Evolutionary conservation across 2,113 vertebrate species (phyloP).

Genomic region (Chloropsis hardwickii): DNA sequence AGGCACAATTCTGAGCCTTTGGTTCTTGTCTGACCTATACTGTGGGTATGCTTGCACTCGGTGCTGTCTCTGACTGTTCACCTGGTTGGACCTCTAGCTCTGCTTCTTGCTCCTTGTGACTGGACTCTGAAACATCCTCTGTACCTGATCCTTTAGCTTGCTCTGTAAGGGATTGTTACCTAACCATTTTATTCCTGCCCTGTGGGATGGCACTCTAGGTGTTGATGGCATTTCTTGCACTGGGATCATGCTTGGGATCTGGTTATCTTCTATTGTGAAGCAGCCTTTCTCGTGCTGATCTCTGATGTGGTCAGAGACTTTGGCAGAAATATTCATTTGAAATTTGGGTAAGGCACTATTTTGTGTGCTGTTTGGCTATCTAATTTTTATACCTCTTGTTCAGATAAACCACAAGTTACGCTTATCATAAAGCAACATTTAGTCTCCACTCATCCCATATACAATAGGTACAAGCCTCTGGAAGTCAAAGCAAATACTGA

Average conservation of each 20-base stretch:
- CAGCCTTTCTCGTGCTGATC: not conserved
- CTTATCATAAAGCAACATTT: not conserved
- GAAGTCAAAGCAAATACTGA: not conserved
- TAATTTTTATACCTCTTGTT: not conserved
- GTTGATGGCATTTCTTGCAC: not conserved
- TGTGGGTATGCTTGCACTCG: accelerated
- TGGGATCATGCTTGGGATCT: not conserved
- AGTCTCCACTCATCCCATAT: not conserved
- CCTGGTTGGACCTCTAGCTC: not conserved
- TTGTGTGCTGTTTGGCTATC: not conserved
- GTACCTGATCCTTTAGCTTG: not conserved
- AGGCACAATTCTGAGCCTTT: not conserved
- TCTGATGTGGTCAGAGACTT: not conserved
- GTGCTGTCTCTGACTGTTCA: not conserved
- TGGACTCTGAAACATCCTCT: not conserved
- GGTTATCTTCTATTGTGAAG: not conserved
- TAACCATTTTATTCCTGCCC: not conserved
- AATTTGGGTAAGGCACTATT: not conserved
- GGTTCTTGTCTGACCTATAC: not conserved
- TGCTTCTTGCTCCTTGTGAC: not conserved
- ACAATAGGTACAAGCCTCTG: not conserved
- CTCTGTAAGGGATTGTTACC: not conserved
- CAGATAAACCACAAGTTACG: not conserved
- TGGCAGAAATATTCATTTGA: not conserved
- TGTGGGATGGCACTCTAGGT: not conserved